Base-by-base conservation (phyloP, 2,888 invertebrate genomes). In the Plagiodera versicolora region DNA sequence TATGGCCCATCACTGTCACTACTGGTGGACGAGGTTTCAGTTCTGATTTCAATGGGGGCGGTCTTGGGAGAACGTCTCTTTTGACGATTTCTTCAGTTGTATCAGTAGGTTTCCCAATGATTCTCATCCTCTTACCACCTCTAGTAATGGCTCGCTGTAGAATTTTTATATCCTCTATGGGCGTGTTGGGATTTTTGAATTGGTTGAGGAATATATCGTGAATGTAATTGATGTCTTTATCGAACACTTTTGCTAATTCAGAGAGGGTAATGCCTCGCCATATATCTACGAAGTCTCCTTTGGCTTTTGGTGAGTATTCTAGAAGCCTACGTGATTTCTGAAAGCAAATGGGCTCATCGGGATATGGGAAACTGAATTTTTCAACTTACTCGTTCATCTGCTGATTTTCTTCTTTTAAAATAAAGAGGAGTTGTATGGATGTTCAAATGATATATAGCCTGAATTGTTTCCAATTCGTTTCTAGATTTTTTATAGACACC, bases 1-100 rank as follows among this genome's bases (percentile, higher is more conserved):
- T 98, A 80, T 99, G 99, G 0, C 99, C 99, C 98, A 99, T 99
- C 50, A 99, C 94, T 4, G 98, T 96, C 0, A 98, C 96, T 0
- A 99, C 93, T 0, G 99, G 96, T 11, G 95, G 91, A 1, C 98
- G 86, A 2, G 86, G 86, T 44, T 86, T 83, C 11, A 95, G 82
- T 14, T 85, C 83, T 49, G 85, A 84, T 3, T 86, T 81, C 11
- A 86, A 78, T 1, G 93, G 85, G 0, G 90, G 87, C 0, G 91
- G 88, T 49, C 87, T 79, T 0, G 86, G 85, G 82, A 83, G 68
- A 80, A 85, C 82, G 82, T 78, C 77, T 63, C 68, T 72, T 45
- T 74, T 71, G 45, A 72, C 66, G 44, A 66, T 60, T 58, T 71
- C 70, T 24, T 70, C 56, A 9, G 61, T 51, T 2, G 60, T 63